Conservation (phyloP, 2,888 invertebrate species). For the Glyphotaelius pellucidus region DNA sequence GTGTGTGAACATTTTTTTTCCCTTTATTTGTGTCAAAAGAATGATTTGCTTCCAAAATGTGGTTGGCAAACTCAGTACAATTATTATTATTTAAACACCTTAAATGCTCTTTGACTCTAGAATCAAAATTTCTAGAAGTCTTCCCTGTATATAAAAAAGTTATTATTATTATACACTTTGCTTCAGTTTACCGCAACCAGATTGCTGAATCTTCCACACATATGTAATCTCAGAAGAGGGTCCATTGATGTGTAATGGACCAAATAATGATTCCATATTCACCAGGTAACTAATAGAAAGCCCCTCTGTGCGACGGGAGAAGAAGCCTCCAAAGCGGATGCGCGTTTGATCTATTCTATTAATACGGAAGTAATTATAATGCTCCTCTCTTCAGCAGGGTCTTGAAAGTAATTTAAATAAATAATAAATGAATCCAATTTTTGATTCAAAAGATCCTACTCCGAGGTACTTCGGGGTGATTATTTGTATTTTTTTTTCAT, state of each 20-base stretch:
- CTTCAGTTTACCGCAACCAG: neutral
- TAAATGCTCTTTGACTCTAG: too few species aligned
- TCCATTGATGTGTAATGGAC: neutral
- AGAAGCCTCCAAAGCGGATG: neutral
- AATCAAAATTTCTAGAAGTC: too few species aligned
- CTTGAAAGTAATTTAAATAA: neutral
- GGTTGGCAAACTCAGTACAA: too few species aligned
- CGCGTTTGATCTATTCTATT: neutral
- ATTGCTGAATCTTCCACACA: neutral
- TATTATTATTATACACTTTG: too few species aligned
- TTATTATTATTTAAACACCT: too few species aligned
- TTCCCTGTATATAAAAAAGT: too few species aligned
- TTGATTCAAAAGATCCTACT: neutral
- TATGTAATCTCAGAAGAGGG: neutral
- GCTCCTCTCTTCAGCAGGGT: neutral
- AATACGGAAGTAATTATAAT: neutral
- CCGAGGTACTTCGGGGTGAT: neutral
- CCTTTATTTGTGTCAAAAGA: too few species aligned
- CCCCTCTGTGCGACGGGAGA: neutral
- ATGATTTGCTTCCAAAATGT: too few species aligned
- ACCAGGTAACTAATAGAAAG: neutral
- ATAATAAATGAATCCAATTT: neutral
- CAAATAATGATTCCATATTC: conserved; percentile 2
- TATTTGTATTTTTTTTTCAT: too few species aligned
- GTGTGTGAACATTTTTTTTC: too few species aligned